phyloP scores from a whole-genome alignment of 2,113 vertebrate genomes.

The Daboia siamensis region DNA sequence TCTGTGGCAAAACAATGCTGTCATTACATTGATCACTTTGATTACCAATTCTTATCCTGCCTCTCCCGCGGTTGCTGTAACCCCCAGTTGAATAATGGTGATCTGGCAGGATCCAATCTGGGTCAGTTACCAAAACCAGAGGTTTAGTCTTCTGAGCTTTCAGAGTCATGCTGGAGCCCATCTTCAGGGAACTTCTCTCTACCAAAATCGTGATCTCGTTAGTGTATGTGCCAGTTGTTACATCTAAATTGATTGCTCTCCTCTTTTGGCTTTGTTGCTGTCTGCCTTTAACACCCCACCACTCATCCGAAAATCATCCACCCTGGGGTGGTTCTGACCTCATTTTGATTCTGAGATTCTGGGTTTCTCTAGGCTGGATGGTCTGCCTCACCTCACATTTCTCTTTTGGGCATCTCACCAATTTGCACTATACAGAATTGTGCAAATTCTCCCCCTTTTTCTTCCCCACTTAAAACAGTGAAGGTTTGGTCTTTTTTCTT shows the following conservation, averaged over 20 bases:
- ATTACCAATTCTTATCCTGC: neutral
- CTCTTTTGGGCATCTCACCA: neutral
- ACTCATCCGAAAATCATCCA: neutral
- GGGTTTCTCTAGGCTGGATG: neutral
- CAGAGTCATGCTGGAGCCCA: too few relatives aligned
- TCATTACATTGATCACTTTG: neutral
- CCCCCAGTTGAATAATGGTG: neutral
- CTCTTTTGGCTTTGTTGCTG: neutral
- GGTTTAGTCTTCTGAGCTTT: too few relatives aligned
- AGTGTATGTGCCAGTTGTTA: neutral
- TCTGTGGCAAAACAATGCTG: neutral
- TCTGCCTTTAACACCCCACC: neutral
- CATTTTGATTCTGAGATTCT: neutral
- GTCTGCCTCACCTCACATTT: neutral
- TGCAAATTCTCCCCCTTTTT: neutral
- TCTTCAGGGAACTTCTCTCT: too few relatives aligned
- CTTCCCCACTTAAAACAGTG: neutral
- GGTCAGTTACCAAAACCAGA: too few relatives aligned
- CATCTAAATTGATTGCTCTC: neutral
- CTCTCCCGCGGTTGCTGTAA: neutral
- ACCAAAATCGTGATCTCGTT: neutral
- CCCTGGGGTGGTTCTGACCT: neutral
- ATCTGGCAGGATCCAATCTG: neutral
- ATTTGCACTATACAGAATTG: neutral
- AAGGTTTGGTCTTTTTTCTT: neutral